Evolutionary conservation across 2,888 invertebrate genomes (phyloP).

Genomic region (Melanostoma scalare): DNA sequence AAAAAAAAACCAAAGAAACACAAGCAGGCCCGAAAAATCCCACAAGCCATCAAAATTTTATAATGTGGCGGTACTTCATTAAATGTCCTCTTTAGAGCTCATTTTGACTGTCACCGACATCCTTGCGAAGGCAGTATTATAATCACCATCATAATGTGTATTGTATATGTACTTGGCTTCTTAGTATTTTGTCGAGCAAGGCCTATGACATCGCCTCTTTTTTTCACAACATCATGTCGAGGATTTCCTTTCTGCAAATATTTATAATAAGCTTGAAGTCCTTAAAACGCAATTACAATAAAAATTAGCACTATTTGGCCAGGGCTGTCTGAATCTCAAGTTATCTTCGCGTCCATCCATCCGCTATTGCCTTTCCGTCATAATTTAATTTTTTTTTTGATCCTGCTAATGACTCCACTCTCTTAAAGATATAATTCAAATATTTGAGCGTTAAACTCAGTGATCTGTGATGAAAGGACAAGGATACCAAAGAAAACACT

Average conservation of each 20-base stretch:
- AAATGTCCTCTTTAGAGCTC: background rate
- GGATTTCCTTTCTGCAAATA: constrained; percentile 53
- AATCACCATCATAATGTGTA: background rate
- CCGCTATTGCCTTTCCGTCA: background rate
- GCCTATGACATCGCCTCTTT: background rate
- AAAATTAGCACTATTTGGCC: constrained; percentile 66
- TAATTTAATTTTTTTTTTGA: constrained; percentile 47
- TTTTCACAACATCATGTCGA: constrained; percentile 22
- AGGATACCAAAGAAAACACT: constrained; percentile 17
- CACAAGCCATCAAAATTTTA: background rate
- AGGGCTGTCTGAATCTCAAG: constrained; percentile 30
- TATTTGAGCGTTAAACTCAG: constrained; percentile 48
- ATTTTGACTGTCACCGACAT: constrained; percentile 22
- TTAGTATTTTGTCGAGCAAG: constrained; percentile 9
- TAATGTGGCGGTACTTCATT: constrained; percentile 19
- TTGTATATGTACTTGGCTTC: background rate
- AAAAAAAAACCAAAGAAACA: background rate
- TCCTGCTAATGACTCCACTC: constrained; percentile 54
- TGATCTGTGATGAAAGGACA: constrained; percentile 40
- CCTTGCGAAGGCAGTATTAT: constrained; percentile 11
- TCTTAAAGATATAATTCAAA: constrained; percentile 53
- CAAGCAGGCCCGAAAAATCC: background rate
- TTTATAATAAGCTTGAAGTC: constrained; percentile 54
- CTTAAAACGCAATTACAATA: constrained; percentile 68
- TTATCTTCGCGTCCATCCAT: constrained; percentile 13